Evolutionary conservation across 2,113 vertebrate species (phyloP).

Genomic region (Bettongia penicillata): DNA sequence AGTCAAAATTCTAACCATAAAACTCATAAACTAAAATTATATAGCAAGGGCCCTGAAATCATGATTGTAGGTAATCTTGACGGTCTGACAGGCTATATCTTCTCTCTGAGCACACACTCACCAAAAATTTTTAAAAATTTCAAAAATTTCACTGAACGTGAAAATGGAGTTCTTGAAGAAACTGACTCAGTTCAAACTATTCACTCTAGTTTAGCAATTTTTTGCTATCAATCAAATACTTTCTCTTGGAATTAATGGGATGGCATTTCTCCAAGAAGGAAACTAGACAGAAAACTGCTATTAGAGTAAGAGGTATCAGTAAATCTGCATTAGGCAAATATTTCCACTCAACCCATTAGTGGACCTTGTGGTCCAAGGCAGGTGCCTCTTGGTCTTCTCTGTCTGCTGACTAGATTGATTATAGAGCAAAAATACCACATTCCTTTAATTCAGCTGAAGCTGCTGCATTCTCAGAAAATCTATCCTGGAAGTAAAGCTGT

Average conservation of each 20-base stretch:
- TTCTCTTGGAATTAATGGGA: neutral
- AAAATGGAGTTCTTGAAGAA: neutral
- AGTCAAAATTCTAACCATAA: neutral
- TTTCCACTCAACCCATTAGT: neutral
- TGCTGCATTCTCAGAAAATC: neutral
- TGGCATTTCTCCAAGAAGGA: neutral
- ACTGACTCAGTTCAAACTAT: neutral
- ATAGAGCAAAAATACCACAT: constrained; percentile 77
- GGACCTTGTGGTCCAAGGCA: neutral
- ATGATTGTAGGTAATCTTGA: neutral
- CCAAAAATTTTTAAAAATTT: no score
- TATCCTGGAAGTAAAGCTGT: no score
- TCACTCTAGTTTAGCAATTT: neutral
- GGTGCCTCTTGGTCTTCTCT: neutral
- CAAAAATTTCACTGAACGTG: no score
- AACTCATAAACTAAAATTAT: neutral
- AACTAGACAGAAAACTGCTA: neutral
- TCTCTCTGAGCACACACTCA: neutral
- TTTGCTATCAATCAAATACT: neutral
- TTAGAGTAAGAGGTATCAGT: neutral
- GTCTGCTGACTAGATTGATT: constrained; percentile 80
- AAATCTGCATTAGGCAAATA: neutral
- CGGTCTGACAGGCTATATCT: neutral
- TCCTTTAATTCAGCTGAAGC: constrained; percentile 74
- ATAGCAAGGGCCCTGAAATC: neutral